Percentiles rank a stretch among this genome's conserved stretches.
phyloP scores from a whole-genome alignment of 2,113 vertebrate species.

The Planiliza haematocheilus region DNA sequence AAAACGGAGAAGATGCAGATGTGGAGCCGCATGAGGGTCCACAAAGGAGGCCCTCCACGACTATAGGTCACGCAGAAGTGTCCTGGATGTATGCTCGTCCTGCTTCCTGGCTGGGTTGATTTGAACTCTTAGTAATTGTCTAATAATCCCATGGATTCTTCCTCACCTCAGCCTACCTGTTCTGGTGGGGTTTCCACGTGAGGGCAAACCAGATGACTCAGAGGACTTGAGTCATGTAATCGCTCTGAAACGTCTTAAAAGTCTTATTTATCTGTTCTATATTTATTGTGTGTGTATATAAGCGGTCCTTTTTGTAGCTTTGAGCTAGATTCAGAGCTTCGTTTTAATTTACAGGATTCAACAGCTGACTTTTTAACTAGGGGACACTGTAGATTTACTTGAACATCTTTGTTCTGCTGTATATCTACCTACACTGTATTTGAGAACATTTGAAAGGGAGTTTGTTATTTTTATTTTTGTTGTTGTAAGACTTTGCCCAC shows the following conservation, averaged over 20 bases:
- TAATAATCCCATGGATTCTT: slow-evolving; percentile 62
- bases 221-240: slow-evolving; percentile 71
- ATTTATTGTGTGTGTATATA: slow-evolving; percentile 78
- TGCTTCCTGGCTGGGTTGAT: slow-evolving; percentile 49
- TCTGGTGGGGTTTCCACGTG: slow-evolving; percentile 61
- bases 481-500: slow-evolving; percentile 21
- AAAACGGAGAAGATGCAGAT: slow-evolving; percentile 54
- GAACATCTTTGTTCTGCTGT: slow-evolving; percentile 58
- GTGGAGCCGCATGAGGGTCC: slow-evolving; percentile 71
- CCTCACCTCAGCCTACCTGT: slow-evolving; percentile 51
- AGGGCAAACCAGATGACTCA: slow-evolving; percentile 59
- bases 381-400: slow-evolving; percentile 56
- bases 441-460: slow-evolving; percentile 36
- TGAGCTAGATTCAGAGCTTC: slow-evolving; percentile 33
- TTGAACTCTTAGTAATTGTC: slow-evolving; percentile 28
- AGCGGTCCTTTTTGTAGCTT: slow-evolving; percentile 2
- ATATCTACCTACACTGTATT: slow-evolving; percentile 70
- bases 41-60: slow-evolving; percentile 68
- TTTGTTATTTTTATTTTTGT: background rate
- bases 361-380: slow-evolving; percentile 53
- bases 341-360: slow-evolving; percentile 20
- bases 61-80: slow-evolving; percentile 65
- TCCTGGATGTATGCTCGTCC: slow-evolving; percentile 49
- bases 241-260: slow-evolving; percentile 72
- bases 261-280: slow-evolving; percentile 79